phyloP scores from a whole-genome alignment of 2,113 vertebrate species.

The Antigone vipio region DNA sequence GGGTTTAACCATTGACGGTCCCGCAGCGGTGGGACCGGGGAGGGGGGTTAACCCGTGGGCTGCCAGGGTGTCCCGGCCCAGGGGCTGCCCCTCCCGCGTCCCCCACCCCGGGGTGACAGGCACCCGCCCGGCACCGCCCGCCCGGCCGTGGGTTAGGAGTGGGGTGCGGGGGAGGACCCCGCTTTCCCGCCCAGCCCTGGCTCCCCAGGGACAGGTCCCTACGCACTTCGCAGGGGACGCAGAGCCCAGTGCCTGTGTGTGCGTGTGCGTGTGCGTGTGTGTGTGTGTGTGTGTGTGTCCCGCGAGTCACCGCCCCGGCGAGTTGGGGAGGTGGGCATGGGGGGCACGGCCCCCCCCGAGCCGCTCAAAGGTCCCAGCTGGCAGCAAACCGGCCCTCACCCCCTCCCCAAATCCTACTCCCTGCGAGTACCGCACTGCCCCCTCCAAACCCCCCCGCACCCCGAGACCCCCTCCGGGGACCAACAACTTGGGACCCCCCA shows the following conservation, averaged over 20 bases:
- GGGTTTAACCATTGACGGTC: conserved; percentile 64
- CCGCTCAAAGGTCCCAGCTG: neutral
- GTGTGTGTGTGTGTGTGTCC: no score
- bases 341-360: neutral
- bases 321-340: neutral
- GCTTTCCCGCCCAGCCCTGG: neutral
- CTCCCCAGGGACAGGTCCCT: neutral
- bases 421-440: neutral
- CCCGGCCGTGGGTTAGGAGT: neutral
- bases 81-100: neutral
- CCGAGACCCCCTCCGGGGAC: neutral
- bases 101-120: neutral
- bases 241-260: neutral
- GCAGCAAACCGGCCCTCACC: neutral
- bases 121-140: neutral
- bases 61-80: neutral
- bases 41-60: neutral
- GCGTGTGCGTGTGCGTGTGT: no score
- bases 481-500: neutral
- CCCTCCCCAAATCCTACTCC: neutral
- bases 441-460: neutral
- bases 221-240: neutral
- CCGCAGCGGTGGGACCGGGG: neutral
- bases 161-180: neutral
- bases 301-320: neutral